Conservation (phyloP, 2,888 invertebrate species). For the Cheiracanthium punctorium region DNA sequence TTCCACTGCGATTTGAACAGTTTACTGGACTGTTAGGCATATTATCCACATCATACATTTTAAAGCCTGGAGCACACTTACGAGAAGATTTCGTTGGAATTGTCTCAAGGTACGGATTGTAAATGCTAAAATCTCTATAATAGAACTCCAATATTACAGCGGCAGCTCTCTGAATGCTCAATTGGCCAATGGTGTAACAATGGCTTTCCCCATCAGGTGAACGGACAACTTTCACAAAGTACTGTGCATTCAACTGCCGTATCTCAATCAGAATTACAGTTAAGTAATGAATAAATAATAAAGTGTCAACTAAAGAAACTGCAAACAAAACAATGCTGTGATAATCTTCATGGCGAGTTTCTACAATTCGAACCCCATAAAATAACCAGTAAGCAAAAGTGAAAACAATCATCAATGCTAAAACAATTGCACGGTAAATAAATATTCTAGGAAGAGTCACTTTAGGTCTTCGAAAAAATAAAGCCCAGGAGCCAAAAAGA, state of each 20-base stretch:
- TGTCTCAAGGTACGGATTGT: conserved; percentile 95
- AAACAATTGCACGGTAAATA: conserved; percentile 90
- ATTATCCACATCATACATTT: conserved; percentile 97
- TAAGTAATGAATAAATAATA: conserved; percentile 95
- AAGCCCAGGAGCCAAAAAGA: conserved; percentile 92
- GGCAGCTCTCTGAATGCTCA: conserved; percentile 96
- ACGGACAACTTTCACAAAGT: conserved; percentile 83
- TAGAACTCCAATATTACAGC: conserved; percentile 96
- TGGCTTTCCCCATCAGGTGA: conserved; percentile 96
- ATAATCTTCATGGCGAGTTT: conserved; percentile 79
- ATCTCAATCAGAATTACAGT: conserved; percentile 95
- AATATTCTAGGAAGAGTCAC: conserved; percentile 94
- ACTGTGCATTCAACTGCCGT: conserved; percentile 91
- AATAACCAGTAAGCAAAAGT: conserved; percentile 98
- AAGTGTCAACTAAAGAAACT: conserved; percentile 92
- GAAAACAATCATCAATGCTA: conserved; percentile 91
- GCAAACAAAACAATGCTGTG: conserved; percentile 93
- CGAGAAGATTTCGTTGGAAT: conserved; percentile 79
- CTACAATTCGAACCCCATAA: conserved; percentile 88
- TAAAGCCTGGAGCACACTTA: conserved; percentile 80
- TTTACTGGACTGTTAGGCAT: conserved; percentile 70
- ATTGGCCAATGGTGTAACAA: conserved; percentile 87
- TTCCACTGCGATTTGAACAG: conserved; percentile 81
- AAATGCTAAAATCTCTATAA: conserved; percentile 96
- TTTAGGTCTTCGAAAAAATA: conserved; percentile 89